Percentiles rank a stretch among this genome's conserved stretches.
Conservation (phyloP, 2,888 invertebrate genomes). For the Mellilla xanthometata region DNA sequence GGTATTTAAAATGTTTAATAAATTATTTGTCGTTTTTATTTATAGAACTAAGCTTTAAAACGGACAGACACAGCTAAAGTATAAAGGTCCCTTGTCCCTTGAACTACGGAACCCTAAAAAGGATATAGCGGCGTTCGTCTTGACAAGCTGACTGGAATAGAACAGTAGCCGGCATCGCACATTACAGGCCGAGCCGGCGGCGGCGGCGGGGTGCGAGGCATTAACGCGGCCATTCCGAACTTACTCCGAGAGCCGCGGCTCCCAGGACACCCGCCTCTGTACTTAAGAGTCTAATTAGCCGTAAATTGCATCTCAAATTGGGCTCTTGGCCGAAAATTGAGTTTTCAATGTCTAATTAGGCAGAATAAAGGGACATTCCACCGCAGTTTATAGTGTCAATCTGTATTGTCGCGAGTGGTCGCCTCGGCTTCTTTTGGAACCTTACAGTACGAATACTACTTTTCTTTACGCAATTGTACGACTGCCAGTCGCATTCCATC, state of each 20-base stretch:
- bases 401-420: slow-evolving; percentile 48
- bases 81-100: too few species aligned
- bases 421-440: slow-evolving; percentile 12
- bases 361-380: slow-evolving; percentile 66
- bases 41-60: too few species aligned
- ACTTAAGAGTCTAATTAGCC: slow-evolving; percentile 75
- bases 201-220: slow-evolving; percentile 35
- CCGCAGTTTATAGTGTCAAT: slow-evolving; percentile 62
- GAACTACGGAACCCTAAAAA: too few species aligned
- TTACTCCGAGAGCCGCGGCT: slow-evolving; percentile 48
- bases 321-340: slow-evolving; percentile 69
- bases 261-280: slow-evolving; percentile 51
- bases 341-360: slow-evolving; percentile 75
- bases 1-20: too few species aligned
- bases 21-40: too few species aligned
- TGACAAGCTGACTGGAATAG: slow-evolving; percentile 37
- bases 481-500: too few species aligned
- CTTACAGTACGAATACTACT: slow-evolving; percentile 18
- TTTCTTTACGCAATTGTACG: too few species aligned
- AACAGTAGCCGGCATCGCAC: slow-evolving; percentile 53
- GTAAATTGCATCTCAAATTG: slow-evolving; percentile 75
- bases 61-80: too few species aligned
- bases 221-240: slow-evolving; percentile 61
- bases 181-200: slow-evolving; percentile 38
- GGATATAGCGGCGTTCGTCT: slow-evolving; percentile 3